Conservation (phyloP, 2,113 vertebrate species). For the Pterocles orientalis region DNA sequence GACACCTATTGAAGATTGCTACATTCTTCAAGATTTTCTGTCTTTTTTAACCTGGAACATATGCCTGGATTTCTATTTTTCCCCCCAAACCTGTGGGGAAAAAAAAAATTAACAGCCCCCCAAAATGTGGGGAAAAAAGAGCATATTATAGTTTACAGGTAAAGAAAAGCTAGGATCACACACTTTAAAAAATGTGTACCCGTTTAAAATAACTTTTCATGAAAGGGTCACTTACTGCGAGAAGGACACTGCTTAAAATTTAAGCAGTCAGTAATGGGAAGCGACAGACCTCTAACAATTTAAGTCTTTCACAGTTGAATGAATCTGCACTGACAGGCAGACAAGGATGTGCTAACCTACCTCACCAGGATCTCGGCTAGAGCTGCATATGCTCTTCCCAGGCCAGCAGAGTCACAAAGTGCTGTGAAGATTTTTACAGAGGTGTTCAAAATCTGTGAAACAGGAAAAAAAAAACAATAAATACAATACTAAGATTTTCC, state of each 20-base stretch:
- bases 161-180: conserved; percentile 8
- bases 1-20: not conserved
- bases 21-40: not conserved
- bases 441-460: conserved; percentile 64
- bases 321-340: conserved; percentile 72
- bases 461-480: not conserved
- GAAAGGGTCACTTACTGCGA: conserved; percentile 75
- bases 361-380: conserved; percentile 76
- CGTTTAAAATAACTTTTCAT: conserved; percentile 65
- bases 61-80: conserved; percentile 20
- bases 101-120: not conserved
- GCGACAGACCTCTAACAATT: conserved; percentile 81
- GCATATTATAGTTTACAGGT: not conserved
- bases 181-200: conserved; percentile 15
- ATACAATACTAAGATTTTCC: not conserved
- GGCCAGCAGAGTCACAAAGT: conserved; percentile 67
- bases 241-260: conserved; percentile 79
- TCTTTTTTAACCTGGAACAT: conserved; percentile 24
- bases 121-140: not conserved
- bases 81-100: not conserved
- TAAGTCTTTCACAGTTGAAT: conserved; percentile 77
- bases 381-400: conserved; percentile 77
- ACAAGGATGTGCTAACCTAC: conserved; percentile 72
- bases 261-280: conserved; percentile 80
- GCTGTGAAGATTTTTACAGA: conserved; percentile 70